Percentiles rank a stretch among this genome's conserved stretches.
Evolutionary conservation across 2,888 invertebrate genomes (phyloP).

Genomic region (Leucoma salicis): DNA sequence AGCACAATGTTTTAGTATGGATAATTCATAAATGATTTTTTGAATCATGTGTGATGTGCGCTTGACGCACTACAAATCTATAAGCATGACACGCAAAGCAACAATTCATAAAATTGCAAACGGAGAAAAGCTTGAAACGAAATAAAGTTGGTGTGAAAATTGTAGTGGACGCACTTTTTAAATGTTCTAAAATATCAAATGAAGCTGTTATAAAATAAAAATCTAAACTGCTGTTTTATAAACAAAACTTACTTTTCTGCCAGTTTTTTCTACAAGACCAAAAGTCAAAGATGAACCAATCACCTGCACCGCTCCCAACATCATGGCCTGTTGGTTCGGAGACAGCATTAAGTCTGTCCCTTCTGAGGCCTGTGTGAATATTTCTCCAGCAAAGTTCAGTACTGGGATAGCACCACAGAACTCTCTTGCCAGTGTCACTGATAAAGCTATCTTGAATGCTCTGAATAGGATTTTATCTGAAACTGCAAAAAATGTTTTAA

Average conservation of each 20-base stretch:
- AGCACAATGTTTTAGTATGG: too few relatives aligned
- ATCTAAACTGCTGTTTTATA: too few relatives aligned
- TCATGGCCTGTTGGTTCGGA: slow-evolving; percentile 71
- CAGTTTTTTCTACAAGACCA: slow-evolving; percentile 60
- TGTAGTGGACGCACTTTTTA: too few relatives aligned
- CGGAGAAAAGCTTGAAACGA: too few relatives aligned
- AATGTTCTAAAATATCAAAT: too few relatives aligned
- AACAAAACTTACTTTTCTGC: slow-evolving; percentile 54
- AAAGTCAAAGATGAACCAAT: slow-evolving; percentile 59
- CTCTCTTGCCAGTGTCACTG: slow-evolving; percentile 56
- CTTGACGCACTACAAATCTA: too few relatives aligned
- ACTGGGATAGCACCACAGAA: slow-evolving; percentile 67
- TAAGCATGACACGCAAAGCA: too few relatives aligned
- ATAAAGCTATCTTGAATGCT: slow-evolving; percentile 60
- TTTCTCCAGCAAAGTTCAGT: slow-evolving; percentile 68
- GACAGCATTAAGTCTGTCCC: slow-evolving; percentile 48
- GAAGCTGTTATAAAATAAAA: too few relatives aligned
- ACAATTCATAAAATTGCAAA: too few relatives aligned
- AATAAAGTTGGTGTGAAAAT: too few relatives aligned
- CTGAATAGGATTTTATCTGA: slow-evolving; percentile 57
- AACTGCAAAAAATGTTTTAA: slow-evolving; percentile 48
- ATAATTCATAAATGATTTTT: too few relatives aligned
- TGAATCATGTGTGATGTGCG: too few relatives aligned
- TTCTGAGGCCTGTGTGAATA: slow-evolving; percentile 55
- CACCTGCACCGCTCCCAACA: slow-evolving; percentile 66